Conservation (phyloP, 1,140 invertebrate species). For the Macrobrachium nipponense region DNA sequence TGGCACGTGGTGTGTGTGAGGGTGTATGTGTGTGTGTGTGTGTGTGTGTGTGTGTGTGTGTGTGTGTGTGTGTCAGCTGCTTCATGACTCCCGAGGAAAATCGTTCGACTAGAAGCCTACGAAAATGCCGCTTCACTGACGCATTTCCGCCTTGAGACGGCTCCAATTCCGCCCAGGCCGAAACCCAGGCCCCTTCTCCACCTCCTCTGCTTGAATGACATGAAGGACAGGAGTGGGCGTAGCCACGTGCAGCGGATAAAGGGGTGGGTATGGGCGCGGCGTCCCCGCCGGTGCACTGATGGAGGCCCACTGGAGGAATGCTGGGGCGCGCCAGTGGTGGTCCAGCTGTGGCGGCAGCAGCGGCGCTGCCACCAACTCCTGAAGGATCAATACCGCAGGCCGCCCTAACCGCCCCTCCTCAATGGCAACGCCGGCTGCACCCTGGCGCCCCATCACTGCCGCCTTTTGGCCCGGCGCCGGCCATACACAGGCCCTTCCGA, state of each 20-base stretch:
- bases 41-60: too few species aligned
- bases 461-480: conserved; percentile 23
- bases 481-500: not conserved
- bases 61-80: too few species aligned
- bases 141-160: too few species aligned
- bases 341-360: conserved; percentile 19
- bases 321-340: conserved; percentile 29
- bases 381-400: conserved; percentile 32
- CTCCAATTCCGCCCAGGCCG: too few species aligned
- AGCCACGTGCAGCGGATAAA: conserved; percentile 29
- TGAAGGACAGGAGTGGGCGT: not conserved
- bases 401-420: conserved; percentile 7
- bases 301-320: conserved; percentile 47
- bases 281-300: conserved; percentile 38
- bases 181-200: not conserved
- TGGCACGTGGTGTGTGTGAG: too few species aligned
- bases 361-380: conserved; percentile 29
- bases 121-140: too few species aligned
- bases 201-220: not conserved
- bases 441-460: conserved; percentile 23
- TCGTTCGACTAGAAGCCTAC: too few species aligned
- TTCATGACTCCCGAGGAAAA: too few species aligned
- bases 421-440: conserved; percentile 36
- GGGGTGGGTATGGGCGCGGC: conserved; percentile 19
- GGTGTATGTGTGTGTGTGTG: too few species aligned